A percentile compares a stretch with the other conserved stretches of the same genome.
Evolutionary conservation across 2,888 invertebrate species (phyloP).

Genomic region (Thereva nobilitata): DNA sequence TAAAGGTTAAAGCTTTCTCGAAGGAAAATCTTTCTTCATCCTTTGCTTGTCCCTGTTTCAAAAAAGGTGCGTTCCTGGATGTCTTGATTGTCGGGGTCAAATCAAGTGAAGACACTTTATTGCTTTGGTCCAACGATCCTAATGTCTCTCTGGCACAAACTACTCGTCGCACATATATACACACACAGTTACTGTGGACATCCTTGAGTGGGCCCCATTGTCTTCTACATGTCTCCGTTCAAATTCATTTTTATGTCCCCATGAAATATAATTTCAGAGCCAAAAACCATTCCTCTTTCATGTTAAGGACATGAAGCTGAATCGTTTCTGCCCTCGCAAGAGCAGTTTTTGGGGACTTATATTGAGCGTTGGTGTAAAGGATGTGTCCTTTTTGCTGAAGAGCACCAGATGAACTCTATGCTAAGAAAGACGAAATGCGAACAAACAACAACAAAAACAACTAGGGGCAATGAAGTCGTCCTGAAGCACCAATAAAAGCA

Average conservation of each 20-base stretch:
- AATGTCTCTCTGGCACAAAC: too few species aligned
- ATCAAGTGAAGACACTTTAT: too few species aligned
- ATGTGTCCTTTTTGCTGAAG: neutral
- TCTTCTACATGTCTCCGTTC: conserved; percentile 10
- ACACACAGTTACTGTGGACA: conserved; percentile 1
- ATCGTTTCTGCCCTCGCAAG: conserved; percentile 11
- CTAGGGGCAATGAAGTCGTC: too few species aligned
- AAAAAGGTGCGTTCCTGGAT: too few species aligned
- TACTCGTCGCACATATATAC: neutral
- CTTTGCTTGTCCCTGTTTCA: too few species aligned
- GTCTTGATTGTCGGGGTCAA: too few species aligned
- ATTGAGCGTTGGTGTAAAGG: neutral
- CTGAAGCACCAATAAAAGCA: too few species aligned
- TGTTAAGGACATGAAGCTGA: conserved; percentile 13
- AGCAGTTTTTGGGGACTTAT: conserved; percentile 2
- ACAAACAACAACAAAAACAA: too few species aligned
- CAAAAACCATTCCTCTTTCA: conserved; percentile 1
- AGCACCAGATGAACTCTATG: neutral
- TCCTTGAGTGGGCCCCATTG: conserved; percentile 19
- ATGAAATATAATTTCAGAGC: conserved; percentile 20
- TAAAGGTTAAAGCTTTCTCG: too few species aligned
- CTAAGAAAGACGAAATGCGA: too few species aligned
- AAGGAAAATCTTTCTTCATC: too few species aligned
- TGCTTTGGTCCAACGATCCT: too few species aligned
- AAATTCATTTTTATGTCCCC: conserved; percentile 28